Conservation (phyloP, 2,888 invertebrate genomes). For the Limnephilus marmoratus region DNA sequence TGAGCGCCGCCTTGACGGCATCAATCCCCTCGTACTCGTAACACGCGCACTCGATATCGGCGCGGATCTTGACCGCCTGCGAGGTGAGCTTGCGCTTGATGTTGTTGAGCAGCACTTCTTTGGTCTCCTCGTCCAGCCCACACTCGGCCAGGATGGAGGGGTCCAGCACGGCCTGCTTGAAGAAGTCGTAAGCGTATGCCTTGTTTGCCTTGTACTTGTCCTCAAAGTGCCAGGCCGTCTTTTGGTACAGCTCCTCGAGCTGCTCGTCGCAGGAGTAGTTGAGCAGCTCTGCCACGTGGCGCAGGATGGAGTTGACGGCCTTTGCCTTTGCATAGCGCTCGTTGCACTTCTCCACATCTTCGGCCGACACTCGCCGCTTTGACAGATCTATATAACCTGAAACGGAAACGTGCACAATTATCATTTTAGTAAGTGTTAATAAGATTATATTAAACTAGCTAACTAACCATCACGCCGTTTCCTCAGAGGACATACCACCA, state of each 20-base stretch:
- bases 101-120: slow-evolving; percentile 93
- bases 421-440: neutral
- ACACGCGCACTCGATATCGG: slow-evolving; percentile 95
- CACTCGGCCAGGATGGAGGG: slow-evolving; percentile 97
- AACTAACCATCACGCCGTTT: too few species aligned
- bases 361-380: slow-evolving; percentile 97
- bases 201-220: slow-evolving; percentile 96
- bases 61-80: slow-evolving; percentile 96
- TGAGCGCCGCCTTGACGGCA: slow-evolving; percentile 95
- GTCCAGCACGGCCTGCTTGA: slow-evolving; percentile 98
- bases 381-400: slow-evolving; percentile 99
- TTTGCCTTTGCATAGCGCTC: slow-evolving; percentile 99
- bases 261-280: slow-evolving; percentile 94
- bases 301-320: slow-evolving; percentile 97
- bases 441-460: too few species aligned
- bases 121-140: slow-evolving; percentile 93
- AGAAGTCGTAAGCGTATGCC: slow-evolving; percentile 97
- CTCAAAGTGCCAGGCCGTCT: slow-evolving; percentile 99
- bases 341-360: slow-evolving; percentile 98
- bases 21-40: slow-evolving; percentile 99
- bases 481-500: too few species aligned
- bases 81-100: slow-evolving; percentile 97
- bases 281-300: slow-evolving; percentile 97
- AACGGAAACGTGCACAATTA: too few species aligned
- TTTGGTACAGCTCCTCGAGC: slow-evolving; percentile 95